Percentiles rank a stretch among this genome's conserved stretches.
phyloP scores from a whole-genome alignment of 2,113 vertebrate species.

The Dissostichus mawsoni region DNA sequence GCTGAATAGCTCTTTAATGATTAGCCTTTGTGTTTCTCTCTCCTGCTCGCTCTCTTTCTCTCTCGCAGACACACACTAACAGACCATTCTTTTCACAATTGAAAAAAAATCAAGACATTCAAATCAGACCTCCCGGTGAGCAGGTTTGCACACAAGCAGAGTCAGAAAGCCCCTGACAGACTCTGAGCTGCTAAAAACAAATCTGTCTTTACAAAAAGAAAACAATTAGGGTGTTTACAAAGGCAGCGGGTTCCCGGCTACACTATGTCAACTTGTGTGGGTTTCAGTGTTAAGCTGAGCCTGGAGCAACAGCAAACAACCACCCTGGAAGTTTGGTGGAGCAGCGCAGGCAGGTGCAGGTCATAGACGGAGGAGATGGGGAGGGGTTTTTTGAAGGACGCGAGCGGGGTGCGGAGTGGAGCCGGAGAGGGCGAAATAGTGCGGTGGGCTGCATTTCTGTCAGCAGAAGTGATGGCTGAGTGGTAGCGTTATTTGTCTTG shows the following conservation, averaged over 20 bases:
- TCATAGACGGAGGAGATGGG: conserved; percentile 52
- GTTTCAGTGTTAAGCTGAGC: conserved; percentile 39
- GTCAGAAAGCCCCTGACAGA: conserved; percentile 48
- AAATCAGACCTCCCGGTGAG: conserved; percentile 60
- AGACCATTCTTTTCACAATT: conserved; percentile 20
- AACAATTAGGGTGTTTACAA: conserved; percentile 40
- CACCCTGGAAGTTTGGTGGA: conserved; percentile 69
- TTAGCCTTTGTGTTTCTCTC: conserved; percentile 81
- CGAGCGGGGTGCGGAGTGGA: conserved; percentile 80
- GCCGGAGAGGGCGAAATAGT: conserved; percentile 84
- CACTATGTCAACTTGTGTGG: conserved; percentile 41
- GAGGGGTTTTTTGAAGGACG: conserved; percentile 80
- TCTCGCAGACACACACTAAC: conserved; percentile 12
- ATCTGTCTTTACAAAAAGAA: conserved; percentile 28
- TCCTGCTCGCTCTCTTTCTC: conserved; percentile 27
- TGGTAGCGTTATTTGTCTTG: conserved; percentile 86
- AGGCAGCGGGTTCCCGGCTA: conserved; percentile 19
- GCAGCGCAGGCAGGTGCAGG: conserved; percentile 68
- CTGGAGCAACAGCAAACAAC: conserved; percentile 48
- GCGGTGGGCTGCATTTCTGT: conserved; percentile 88
- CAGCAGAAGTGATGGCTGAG: conserved; percentile 89
- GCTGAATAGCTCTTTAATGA: conserved; percentile 86
- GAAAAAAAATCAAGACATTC: conserved; percentile 45
- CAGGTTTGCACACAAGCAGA: conserved; percentile 48
- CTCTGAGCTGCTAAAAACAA: conserved; percentile 29